Base-by-base conservation (phyloP, 2,113 vertebrate species). In the Cairina moschata region DNA sequence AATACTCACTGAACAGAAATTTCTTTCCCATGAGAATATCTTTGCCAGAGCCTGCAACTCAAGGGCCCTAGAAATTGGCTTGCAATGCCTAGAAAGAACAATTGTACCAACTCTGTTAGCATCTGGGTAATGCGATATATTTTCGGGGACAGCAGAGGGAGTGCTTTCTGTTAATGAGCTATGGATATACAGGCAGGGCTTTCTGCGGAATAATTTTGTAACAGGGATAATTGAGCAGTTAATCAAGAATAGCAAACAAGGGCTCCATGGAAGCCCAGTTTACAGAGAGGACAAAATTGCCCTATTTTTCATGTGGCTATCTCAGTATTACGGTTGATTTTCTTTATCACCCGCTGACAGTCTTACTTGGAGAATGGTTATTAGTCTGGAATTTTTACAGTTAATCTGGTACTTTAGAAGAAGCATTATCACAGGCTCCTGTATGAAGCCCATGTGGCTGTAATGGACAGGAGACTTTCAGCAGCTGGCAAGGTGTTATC, bases 221-320 rank as follows among this genome's bases (percentile, higher is more conserved):
- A 79, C 92, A 95, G 81, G 95, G 82, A 92, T 93, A 95, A 95
- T 97, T 94, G 92, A 96, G 83, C 95, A 94, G 82, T 97, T 97
- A 97, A 96, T 97, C 96, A 96, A 94, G 88, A 93, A 90, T 75
- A 96, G 91, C 94, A 97, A 97, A 95, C 96, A 92, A 95, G 94
- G 84, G 75, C 83, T 95, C 67, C 58, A 59, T 87, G 88, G 80
- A 97, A 95, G 92, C 86, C 91, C 92, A 85, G 94, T 96, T 89
- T 94, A 93, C 62, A 93, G 88, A 82, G 93, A 92, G 72, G 75
- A 95, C 73, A 91, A 96, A 97, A 97, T 97, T 97, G 92, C 87
- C 77, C 94, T 95, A 95, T 97, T 97, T 97, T 96, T 97, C 94
- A 95, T 80, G 91, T 83, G 88, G 69, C 90, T 97, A 95, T 97